phyloP scores from a whole-genome alignment of 2,113 vertebrate species.

The Monarcha castaneiventris region DNA sequence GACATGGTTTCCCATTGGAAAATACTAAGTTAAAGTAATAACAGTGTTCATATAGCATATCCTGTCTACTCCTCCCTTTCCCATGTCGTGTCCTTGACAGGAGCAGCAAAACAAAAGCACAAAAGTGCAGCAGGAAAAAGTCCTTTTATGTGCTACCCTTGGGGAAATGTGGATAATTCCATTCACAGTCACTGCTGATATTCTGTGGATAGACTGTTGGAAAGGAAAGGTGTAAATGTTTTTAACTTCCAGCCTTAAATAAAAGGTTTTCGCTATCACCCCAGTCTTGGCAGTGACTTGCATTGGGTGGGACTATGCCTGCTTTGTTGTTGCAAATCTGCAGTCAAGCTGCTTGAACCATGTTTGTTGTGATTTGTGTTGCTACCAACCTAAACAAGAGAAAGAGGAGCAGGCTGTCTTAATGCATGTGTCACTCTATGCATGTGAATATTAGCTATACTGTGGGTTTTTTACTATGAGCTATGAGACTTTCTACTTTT shows the following conservation, averaged over 20 bases:
- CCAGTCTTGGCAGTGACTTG: neutral
- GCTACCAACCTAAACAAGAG: neutral
- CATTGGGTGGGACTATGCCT: neutral
- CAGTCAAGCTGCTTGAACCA: neutral
- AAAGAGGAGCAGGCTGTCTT: neutral
- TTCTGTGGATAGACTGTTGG: neutral
- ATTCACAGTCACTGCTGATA: neutral
- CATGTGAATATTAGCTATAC: neutral
- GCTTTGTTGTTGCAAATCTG: neutral
- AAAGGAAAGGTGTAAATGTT: slow-evolving; percentile 2
- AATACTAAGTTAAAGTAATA: slow-evolving; percentile 46
- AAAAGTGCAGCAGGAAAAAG: slow-evolving; percentile 36
- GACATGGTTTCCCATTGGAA: slow-evolving; percentile 1
- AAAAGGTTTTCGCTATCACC: neutral
- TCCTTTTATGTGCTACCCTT: neutral
- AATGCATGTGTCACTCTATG: neutral
- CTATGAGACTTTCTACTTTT: neutral
- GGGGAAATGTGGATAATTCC: slow-evolving; percentile 13
- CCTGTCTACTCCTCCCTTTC: slow-evolving; percentile 68
- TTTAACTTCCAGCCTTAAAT: neutral
- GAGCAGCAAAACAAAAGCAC: slow-evolving; percentile 44
- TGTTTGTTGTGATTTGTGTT: neutral
- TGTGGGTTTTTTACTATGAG: neutral
- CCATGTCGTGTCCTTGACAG: slow-evolving; percentile 46
- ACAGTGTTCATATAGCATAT: slow-evolving; percentile 32